phyloP scores from a whole-genome alignment of 2,888 invertebrate genomes.

The Lepidochrysops patricia region DNA sequence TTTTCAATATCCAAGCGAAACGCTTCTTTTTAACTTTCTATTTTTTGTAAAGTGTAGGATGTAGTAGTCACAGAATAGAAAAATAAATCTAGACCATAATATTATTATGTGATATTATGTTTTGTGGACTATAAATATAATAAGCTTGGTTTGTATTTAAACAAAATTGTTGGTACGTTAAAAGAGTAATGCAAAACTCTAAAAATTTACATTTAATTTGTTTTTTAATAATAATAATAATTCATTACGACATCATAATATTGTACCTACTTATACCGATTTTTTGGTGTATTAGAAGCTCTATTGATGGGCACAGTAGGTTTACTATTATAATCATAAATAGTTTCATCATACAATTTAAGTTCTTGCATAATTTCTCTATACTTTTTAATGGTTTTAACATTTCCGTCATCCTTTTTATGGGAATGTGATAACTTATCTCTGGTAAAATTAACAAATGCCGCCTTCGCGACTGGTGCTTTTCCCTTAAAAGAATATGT shows the following conservation, averaged over 20 bases:
- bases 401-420: slow-evolving; percentile 25
- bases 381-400: slow-evolving; percentile 43
- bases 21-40: too few relatives aligned
- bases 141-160: too few relatives aligned
- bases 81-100: too few relatives aligned
- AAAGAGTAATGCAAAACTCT: too few relatives aligned
- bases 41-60: too few relatives aligned
- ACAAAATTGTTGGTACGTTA: too few relatives aligned
- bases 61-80: too few relatives aligned
- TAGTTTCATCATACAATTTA: slow-evolving; percentile 41
- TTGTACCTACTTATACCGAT: slow-evolving; percentile 23
- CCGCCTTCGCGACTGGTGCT: slow-evolving; percentile 41
- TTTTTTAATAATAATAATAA: slow-evolving; percentile 18
- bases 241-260: slow-evolving; percentile 13
- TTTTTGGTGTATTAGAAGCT: slow-evolving; percentile 50
- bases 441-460: slow-evolving; percentile 37
- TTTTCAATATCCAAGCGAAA: too few relatives aligned
- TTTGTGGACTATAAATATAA: too few relatives aligned
- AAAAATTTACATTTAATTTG: too few relatives aligned
- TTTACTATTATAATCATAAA: slow-evolving; percentile 33
- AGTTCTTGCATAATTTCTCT: slow-evolving; percentile 52
- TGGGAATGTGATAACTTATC: slow-evolving; percentile 23
- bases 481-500: slow-evolving; percentile 32
- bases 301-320: slow-evolving; percentile 44
- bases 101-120: too few relatives aligned